Conservation (phyloP, 2,888 invertebrate species). For the Drosophila antonietae region DNA sequence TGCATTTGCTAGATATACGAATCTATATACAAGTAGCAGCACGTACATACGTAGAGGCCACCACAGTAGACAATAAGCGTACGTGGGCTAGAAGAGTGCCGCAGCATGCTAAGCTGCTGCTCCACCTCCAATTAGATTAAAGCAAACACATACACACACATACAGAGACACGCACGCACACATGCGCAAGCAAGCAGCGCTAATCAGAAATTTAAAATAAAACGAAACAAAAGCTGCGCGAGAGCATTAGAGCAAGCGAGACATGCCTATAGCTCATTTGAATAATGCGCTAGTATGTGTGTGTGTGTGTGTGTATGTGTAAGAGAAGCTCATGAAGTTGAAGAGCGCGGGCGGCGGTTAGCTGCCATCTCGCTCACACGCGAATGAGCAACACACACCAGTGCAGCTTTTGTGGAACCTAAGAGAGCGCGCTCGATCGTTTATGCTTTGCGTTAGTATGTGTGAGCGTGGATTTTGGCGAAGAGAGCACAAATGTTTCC, state of each 20-base stretch:
- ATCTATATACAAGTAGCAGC: conserved; percentile 25
- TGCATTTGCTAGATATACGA: conserved; percentile 30
- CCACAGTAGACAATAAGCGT: conserved; percentile 15
- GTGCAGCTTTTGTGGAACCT: conserved; percentile 71
- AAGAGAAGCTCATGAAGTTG: conserved; percentile 8
- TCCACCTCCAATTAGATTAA: conserved; percentile 80
- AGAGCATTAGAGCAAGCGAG: conserved; percentile 43
- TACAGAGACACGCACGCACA: conserved; percentile 12
- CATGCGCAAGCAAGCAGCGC: conserved; percentile 26
- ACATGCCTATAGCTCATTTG: conserved; percentile 56
- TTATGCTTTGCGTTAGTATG: not conserved
- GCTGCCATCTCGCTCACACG: conserved; percentile 56
- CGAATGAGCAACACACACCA: conserved; percentile 37
- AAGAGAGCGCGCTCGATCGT: conserved; percentile 56
- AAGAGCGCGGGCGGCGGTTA: conserved; percentile 31
- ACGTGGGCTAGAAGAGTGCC: conserved; percentile 59
- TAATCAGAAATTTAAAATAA: conserved; percentile 80
- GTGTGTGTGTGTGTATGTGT: conserved; percentile 40
- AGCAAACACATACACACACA: conserved; percentile 22
- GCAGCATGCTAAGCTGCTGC: conserved; percentile 60
- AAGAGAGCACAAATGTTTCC: conserved; percentile 29
- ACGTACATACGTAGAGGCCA: conserved; percentile 38
- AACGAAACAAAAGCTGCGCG: conserved; percentile 30
- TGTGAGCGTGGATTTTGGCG: conserved; percentile 30
- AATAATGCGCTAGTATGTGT: conserved; percentile 52